phyloP scores from a whole-genome alignment of 2,797 vertebrate genomes.

The Myripristis jacobus region DNA sequence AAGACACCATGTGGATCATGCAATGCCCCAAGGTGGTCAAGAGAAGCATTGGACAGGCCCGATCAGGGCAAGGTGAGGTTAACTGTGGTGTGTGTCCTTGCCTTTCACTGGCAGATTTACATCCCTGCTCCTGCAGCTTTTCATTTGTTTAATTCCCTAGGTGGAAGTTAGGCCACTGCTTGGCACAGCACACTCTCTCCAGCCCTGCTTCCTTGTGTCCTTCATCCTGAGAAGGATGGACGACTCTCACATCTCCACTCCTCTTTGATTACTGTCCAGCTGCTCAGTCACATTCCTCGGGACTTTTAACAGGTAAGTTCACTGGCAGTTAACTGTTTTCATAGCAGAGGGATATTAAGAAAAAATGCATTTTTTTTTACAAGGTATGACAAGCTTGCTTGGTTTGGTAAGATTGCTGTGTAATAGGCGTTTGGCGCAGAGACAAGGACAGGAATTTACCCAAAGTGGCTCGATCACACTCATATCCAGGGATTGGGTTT shows the following conservation, averaged over 20 bases:
- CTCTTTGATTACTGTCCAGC: conserved; percentile 43
- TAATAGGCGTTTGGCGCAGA: conserved; percentile 55
- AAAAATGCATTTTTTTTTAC: conserved; percentile 32
- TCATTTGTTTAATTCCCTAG: conserved; percentile 81
- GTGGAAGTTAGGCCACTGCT: conserved; percentile 68
- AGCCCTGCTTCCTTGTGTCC: conserved; percentile 45
- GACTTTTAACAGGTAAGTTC: conserved; percentile 47
- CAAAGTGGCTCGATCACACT: conserved; percentile 52
- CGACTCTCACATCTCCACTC: conserved; percentile 35
- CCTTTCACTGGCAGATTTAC: conserved; percentile 77
- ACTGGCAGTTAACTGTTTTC: conserved; percentile 33
- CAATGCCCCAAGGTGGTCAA: conserved; percentile 35
- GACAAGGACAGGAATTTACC: conserved; percentile 46
- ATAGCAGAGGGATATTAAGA: conserved; percentile 16
- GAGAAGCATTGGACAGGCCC: conserved; percentile 36
- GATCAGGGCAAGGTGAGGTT: conserved; percentile 58
- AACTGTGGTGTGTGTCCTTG: conserved; percentile 59
- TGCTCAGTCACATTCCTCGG: conserved; percentile 13
- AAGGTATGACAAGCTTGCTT: conserved; percentile 19
- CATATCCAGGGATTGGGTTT: conserved; percentile 33
- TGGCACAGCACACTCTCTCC: conserved; percentile 64
- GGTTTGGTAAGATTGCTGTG: conserved; percentile 37
- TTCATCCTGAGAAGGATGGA: conserved; percentile 52
- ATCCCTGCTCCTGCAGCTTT: conserved; percentile 65
- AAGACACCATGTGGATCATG: conserved; percentile 13